Conservation (phyloP, 1,140 invertebrate genomes). For the Acyrthosiphon pisum region DNA sequence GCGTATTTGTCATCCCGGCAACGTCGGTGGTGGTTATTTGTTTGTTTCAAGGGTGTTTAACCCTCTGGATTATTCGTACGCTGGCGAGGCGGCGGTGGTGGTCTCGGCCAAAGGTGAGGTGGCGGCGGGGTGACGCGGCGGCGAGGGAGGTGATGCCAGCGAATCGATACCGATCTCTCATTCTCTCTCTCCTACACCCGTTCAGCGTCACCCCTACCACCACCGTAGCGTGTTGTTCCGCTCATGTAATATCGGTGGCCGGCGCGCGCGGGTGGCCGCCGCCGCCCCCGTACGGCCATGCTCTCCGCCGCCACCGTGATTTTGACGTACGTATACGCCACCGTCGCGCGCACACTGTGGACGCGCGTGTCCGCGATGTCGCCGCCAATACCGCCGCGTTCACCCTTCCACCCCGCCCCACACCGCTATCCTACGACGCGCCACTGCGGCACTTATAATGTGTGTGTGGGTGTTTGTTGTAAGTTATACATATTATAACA, state of each 20-base stretch:
- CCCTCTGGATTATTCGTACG: constrained; percentile 57
- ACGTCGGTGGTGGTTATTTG: constrained; percentile 37
- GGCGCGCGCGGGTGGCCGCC: constrained; percentile 27
- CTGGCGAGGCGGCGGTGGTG: constrained; percentile 25
- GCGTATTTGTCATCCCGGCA: constrained; percentile 44
- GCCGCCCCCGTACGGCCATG: background rate
- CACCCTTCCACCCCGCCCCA: background rate
- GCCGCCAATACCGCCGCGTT: constrained; percentile 16
- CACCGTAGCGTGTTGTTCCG: constrained; percentile 32
- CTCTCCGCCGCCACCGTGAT: constrained; percentile 4
- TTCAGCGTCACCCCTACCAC: background rate
- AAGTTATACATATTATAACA: background rate
- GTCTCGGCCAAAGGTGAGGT: constrained; percentile 20
- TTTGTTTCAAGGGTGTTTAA: constrained; percentile 57
- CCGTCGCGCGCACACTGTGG: constrained; percentile 39
- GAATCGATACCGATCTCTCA: constrained; percentile 57
- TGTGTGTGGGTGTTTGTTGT: background rate
- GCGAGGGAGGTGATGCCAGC: constrained; percentile 46
- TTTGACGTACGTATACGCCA: constrained; percentile 52
- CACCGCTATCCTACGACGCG: background rate
- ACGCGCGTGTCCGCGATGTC: constrained; percentile 54
- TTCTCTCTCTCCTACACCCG: constrained; percentile 51
- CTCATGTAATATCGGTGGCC: constrained; percentile 52
- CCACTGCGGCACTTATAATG: background rate
- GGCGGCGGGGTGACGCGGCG: background rate